Base-by-base conservation (phyloP, 1,140 invertebrate genomes). In the Berghia stephanieae region DNA sequence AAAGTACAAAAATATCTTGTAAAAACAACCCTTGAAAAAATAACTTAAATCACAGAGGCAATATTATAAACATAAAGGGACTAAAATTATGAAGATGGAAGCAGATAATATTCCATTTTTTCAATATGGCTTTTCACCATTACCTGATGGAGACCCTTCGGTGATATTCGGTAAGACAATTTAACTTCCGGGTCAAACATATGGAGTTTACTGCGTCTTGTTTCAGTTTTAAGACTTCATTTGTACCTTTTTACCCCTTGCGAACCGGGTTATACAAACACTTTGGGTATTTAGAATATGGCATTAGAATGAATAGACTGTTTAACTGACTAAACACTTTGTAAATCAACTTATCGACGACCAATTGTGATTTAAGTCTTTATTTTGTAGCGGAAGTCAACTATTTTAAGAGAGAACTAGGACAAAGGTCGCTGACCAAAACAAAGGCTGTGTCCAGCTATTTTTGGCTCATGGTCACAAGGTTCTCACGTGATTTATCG, bases 121-220 rank as follows among this genome's bases (percentile, higher is more conserved):
- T 75, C 57, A 67, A 76, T 76, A 67, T 68, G 44, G 63, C 74
- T 63, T 67, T 67, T 76, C 31, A 34, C 34, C 60, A 43, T 38
- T 76, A 76, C 74, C 74, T 76, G 74, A 76, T 76, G 74, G 74
- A 76, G 74, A 76, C 68, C 67, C 74, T 76, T 68, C 74, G 74
- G 74, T 49, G 52, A 68, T 76, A 76, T 76, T 76, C 74, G 74
- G 74, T 52, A 76, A 76, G 1, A 34, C 5, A 18, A 34, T 1
- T 67, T 76, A 38, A 76, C 74, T 76, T 76, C 74, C 74, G 74
- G 74, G 74, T 76, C 74, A 68, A n/a, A n/a, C n/a, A n/a, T n/a
- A 49, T 49, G 46, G 46, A 49, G 46, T 49, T 10, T 13, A 49
- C 46, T 49, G 46, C 46, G n/a, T n/a, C n/a, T 49, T 13, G n/a